Conservation (phyloP, 2,797 vertebrate species). For the Anisognathus igniventris region DNA sequence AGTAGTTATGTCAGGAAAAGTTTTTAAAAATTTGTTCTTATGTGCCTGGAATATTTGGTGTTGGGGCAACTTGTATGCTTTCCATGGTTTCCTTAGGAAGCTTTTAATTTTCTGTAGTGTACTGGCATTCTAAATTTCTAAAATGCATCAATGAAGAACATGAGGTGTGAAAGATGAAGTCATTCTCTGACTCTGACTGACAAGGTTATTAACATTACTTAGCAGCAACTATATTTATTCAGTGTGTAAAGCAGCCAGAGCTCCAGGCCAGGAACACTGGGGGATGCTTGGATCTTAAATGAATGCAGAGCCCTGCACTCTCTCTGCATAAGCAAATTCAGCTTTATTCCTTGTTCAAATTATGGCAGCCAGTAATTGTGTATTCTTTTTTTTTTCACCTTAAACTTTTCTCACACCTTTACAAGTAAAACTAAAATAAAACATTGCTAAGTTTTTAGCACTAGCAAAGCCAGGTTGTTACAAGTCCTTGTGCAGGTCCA, state of each 20-base stretch:
- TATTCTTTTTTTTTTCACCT: not conserved
- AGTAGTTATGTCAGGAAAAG: not conserved
- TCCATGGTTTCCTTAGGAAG: not conserved
- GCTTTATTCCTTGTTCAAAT: not conserved
- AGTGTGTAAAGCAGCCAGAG: not conserved
- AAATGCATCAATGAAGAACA: not conserved
- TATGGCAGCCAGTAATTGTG: not conserved
- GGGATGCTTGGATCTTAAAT: not conserved
- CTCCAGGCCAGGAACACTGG: not conserved
- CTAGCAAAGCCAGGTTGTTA: not conserved
- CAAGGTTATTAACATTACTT: not conserved
- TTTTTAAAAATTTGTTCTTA: not conserved
- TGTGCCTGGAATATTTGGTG: not conserved
- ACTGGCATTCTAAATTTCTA: not conserved
- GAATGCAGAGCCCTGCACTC: not conserved
- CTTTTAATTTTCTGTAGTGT: not conserved
- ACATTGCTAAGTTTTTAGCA: fast-evolving
- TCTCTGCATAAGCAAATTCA: not conserved
- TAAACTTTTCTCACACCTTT: not conserved
- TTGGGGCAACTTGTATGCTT: not conserved
- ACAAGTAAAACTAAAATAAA: not conserved
- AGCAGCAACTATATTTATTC: not conserved
- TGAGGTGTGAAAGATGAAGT: not conserved
- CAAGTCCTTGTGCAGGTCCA: not conserved
- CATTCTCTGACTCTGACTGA: not conserved